Conservation (phyloP, 2,113 vertebrate genomes). For the Istiophorus platypterus region DNA sequence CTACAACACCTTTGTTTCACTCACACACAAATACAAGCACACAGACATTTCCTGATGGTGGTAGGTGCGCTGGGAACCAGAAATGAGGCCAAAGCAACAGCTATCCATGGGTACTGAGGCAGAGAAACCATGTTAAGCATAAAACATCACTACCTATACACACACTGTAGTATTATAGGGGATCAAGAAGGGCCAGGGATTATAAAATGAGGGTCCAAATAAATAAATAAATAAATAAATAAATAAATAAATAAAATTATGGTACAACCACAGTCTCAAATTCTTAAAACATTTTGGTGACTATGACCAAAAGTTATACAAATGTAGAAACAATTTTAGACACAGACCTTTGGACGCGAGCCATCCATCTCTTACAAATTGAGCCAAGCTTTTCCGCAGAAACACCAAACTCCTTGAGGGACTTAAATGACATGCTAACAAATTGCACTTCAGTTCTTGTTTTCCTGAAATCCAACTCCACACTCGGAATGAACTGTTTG, state of each 20-base stretch:
- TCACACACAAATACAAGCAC: constrained; percentile 28
- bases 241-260: neutral
- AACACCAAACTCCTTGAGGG: constrained; percentile 82
- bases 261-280: neutral
- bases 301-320: constrained; percentile 22
- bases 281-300: neutral
- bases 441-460: constrained; percentile 52
- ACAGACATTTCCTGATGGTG: constrained; percentile 31
- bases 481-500: neutral
- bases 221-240: neutral
- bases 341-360: constrained; percentile 84
- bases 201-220: too few species aligned
- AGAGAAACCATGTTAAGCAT: constrained; percentile 4
- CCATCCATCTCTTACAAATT: constrained; percentile 83
- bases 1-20: constrained; percentile 28
- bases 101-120: neutral
- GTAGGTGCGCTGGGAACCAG: neutral
- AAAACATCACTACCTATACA: neutral
- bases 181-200: neutral
- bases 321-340: constrained; percentile 63
- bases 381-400: constrained; percentile 82
- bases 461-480: constrained; percentile 58
- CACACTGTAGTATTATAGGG: neutral
- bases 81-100: constrained; percentile 3
- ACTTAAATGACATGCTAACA: constrained; percentile 82